Percentiles rank a stretch among this genome's conserved stretches.
phyloP scores from a whole-genome alignment of 30 jellyfish, hydroid and myxozoan genomes.

The Aurelia aurita complex sp. Pacific region DNA sequence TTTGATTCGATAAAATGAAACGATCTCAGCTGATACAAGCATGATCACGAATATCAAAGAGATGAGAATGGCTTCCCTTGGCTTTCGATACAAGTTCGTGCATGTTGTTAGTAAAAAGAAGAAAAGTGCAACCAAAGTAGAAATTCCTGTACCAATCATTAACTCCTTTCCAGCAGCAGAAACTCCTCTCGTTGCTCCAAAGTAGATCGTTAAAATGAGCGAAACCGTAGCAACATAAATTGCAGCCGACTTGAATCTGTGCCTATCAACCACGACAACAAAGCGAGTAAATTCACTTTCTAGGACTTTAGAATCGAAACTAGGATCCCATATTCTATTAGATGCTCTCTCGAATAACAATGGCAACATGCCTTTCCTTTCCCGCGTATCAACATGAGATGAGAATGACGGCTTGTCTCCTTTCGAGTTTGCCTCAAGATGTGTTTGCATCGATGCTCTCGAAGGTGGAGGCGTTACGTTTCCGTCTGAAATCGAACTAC shows the following conservation, averaged over 20 bases:
- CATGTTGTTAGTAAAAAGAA: slow-evolving; percentile 80
- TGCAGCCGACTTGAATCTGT: slow-evolving; percentile 90
- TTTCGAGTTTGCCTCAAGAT: slow-evolving; percentile 53
- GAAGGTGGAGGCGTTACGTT: slow-evolving; percentile 52
- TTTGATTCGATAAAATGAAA: slow-evolving; percentile 65
- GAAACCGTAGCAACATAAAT: slow-evolving; percentile 88
- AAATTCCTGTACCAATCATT: slow-evolving; percentile 80
- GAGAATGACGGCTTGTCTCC: slow-evolving; percentile 93
- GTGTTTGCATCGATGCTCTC: slow-evolving; percentile 41
- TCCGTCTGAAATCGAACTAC: slow-evolving; percentile 65
- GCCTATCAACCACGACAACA: slow-evolving; percentile 90
- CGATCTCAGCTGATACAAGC: slow-evolving; percentile 79
- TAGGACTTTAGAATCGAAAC: slow-evolving; percentile 89
- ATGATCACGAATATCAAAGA: slow-evolving; percentile 67
- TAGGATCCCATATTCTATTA: slow-evolving; percentile 90
- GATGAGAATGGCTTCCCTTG: slow-evolving; percentile 88
- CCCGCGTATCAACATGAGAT: slow-evolving; percentile 86
- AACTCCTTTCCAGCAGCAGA: slow-evolving; percentile 51
- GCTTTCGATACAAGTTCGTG: slow-evolving; percentile 84
- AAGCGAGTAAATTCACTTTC: slow-evolving; percentile 95
- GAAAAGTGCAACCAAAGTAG: slow-evolving; percentile 56
- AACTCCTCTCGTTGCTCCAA: slow-evolving; percentile 79
- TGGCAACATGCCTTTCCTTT: slow-evolving; percentile 91
- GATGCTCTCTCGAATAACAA: slow-evolving; percentile 98
- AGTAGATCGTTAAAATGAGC: slow-evolving; percentile 68